These are phyloP conservation scores for Laticauda laticaudata DNA, from an alignment of 2,113 vertebrate genomes.

Conservation along the genomic window DNA sequence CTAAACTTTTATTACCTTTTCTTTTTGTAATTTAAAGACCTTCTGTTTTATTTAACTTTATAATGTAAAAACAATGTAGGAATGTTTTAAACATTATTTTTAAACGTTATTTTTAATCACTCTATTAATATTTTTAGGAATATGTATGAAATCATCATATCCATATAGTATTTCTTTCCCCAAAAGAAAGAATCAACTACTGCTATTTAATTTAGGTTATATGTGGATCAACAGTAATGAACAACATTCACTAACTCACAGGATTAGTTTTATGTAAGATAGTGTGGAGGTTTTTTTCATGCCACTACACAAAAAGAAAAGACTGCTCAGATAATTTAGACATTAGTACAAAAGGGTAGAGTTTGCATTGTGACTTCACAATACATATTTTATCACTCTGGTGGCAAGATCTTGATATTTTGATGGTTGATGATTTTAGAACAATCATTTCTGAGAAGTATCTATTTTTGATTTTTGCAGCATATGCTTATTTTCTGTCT, in stretches of 20 bases:
- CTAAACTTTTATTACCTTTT: neutral
- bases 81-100: neutral
- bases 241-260: neutral
- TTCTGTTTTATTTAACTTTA: neutral
- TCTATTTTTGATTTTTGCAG: neutral
- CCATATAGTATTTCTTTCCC: constrained; percentile 9
- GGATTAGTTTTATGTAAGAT: neutral
- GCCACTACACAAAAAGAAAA: neutral
- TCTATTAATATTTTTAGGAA: constrained; percentile 18
- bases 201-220: neutral
- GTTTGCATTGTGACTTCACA: neutral
- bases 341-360: neutral
- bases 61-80: neutral
- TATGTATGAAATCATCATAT: constrained; percentile 1
- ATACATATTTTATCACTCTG: neutral
- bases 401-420: neutral
- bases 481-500: constrained; percentile 5
- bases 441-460: neutral
- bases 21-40: neutral
- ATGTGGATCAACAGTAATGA: neutral
- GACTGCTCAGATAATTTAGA: neutral
- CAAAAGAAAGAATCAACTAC: neutral
- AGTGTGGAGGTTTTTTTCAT: neutral
- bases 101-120: constrained; percentile 11
- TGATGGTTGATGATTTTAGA: neutral